Conservation (phyloP, 2,113 vertebrate genomes). For the Uria lomvia region DNA sequence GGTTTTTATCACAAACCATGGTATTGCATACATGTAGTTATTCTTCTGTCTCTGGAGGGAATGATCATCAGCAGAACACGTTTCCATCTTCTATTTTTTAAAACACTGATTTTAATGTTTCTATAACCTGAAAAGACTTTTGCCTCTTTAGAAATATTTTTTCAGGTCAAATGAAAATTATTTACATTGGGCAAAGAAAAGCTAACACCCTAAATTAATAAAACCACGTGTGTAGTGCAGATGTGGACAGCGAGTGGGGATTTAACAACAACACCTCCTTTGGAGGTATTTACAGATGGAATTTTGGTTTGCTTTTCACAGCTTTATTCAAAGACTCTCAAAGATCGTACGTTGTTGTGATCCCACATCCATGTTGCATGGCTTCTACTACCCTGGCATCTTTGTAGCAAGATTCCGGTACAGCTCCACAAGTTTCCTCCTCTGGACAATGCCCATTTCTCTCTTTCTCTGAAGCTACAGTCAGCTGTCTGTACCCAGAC, state of each 20-base stretch:
- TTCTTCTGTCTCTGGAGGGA: neutral
- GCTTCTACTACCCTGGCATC: neutral
- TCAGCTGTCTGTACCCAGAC: neutral
- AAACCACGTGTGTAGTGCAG: neutral
- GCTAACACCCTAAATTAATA: neutral
- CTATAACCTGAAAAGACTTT: neutral
- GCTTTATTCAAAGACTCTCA: neutral
- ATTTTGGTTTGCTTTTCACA: neutral
- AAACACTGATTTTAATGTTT: neutral
- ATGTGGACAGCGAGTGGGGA: neutral
- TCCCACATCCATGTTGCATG: neutral
- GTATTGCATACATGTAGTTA: neutral
- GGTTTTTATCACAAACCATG: neutral
- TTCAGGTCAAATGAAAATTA: neutral
- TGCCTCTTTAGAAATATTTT: neutral
- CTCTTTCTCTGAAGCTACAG: neutral
- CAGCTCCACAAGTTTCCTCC: neutral
- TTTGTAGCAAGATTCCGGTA: neutral
- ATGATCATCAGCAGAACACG: neutral
- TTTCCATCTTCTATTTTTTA: neutral
- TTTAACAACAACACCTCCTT: neutral
- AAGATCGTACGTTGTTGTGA: neutral
- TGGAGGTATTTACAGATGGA: neutral
- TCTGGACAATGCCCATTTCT: neutral
- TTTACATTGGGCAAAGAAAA: neutral